A percentile compares a stretch with the other conserved stretches of the same genome.
Conservation (phyloP, 2,797 vertebrate species). For the Lacerta agilis region DNA sequence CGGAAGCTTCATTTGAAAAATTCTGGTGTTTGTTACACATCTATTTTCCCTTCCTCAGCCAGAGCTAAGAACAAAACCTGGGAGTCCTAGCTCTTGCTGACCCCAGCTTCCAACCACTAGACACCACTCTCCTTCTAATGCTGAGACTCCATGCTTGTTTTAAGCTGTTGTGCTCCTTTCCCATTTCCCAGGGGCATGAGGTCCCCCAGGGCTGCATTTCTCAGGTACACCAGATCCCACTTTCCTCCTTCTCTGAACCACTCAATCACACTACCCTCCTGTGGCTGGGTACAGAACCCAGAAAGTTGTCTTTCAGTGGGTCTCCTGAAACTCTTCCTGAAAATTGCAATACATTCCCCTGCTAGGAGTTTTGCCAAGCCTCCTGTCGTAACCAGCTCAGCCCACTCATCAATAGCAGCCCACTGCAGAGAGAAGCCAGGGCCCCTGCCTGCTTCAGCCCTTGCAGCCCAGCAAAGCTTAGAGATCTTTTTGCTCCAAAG, state of each 20-base stretch:
- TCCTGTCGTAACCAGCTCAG: neutral
- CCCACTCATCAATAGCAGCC: too few species aligned
- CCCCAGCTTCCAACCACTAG: too few species aligned
- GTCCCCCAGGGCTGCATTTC: neutral
- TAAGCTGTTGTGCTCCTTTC: neutral
- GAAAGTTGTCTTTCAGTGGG: neutral
- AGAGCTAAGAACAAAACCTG: too few species aligned
- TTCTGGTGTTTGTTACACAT: neutral
- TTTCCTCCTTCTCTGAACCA: neutral
- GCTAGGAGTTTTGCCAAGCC: too few species aligned
- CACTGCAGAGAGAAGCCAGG: too few species aligned
- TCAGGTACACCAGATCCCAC: neutral
- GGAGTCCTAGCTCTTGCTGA: too few species aligned
- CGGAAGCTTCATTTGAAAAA: fast-evolving
- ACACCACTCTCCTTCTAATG: too few species aligned
- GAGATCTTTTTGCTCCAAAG: neutral
- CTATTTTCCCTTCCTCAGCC: too few species aligned
- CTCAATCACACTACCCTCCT: neutral
- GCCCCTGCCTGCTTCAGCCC: neutral
- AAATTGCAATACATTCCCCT: neutral
- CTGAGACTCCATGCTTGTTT: neutral
- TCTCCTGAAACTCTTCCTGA: neutral
- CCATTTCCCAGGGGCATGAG: neutral
- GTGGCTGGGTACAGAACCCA: neutral
- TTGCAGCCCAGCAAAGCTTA: neutral